These are phyloP conservation scores for Erpornis zantholeuca DNA, from an alignment of 2,113 vertebrate species.

Conservation along the genomic window DNA sequence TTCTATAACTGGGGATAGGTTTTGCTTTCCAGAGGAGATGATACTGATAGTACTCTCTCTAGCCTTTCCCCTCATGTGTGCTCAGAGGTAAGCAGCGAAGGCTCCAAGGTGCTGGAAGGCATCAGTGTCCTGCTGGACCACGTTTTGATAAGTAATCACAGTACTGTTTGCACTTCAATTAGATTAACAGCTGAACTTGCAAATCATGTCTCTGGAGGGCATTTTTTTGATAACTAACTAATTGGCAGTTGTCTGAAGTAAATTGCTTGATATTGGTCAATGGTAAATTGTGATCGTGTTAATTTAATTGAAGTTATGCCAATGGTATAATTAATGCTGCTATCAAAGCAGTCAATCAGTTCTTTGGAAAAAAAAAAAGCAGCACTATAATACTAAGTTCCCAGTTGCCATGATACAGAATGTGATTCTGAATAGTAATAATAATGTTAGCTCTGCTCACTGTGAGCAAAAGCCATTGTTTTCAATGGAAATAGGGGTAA, in stretches of 20 bases:
- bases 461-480: background rate
- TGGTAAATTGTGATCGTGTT: slow-evolving; percentile 47
- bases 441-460: background rate
- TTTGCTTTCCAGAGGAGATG: background rate
- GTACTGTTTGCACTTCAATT: slow-evolving; percentile 37
- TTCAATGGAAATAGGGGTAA: background rate
- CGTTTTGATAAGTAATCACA: slow-evolving; percentile 19
- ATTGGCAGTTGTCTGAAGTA: slow-evolving; percentile 60
- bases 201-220: slow-evolving; percentile 15
- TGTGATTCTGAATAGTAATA: slow-evolving; percentile 16
- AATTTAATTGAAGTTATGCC: slow-evolving; percentile 60
- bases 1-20: background rate
- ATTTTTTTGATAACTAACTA: slow-evolving; percentile 48
- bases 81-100: background rate
- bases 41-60: background rate
- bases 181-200: slow-evolving; percentile 32
- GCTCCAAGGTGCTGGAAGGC: background rate
- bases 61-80: background rate
- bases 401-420: background rate
- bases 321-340: slow-evolving; percentile 19
- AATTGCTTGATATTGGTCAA: slow-evolving; percentile 59
- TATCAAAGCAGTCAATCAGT: slow-evolving; percentile 18
- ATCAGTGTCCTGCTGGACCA: background rate
- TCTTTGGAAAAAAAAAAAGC: slow-evolving; percentile 12
- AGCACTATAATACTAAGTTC: slow-evolving; percentile 8